Conservation (phyloP, 2,797 vertebrate species). For the Poeciliopsis presidionis region DNA sequence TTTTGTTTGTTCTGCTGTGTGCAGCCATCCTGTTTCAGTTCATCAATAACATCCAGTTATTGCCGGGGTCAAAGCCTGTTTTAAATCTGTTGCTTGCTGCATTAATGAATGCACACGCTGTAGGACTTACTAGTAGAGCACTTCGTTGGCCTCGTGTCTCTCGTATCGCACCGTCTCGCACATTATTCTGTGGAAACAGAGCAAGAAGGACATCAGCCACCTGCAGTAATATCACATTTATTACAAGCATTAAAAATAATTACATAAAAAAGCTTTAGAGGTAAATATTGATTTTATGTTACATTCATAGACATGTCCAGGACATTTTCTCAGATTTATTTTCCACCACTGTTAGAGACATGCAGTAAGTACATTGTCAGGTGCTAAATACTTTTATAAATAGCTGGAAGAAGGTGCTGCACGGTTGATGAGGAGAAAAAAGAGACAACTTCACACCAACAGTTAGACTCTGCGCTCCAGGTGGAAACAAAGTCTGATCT, state of each 20-base stretch:
- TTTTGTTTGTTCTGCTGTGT: background rate
- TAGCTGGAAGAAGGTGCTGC: background rate
- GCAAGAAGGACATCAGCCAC: background rate
- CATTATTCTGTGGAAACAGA: constrained; percentile 88
- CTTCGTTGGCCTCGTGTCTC: constrained; percentile 97
- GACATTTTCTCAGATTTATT: background rate
- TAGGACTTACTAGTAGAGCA: constrained; percentile 96
- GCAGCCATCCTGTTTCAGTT: background rate
- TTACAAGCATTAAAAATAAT: background rate
- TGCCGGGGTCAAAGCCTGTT: background rate
- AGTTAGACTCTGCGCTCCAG: background rate
- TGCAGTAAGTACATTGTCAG: background rate
- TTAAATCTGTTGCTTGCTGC: background rate
- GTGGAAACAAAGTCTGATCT: background rate
- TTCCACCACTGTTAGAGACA: background rate
- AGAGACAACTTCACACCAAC: background rate
- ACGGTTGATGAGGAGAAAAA: background rate
- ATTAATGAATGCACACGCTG: background rate
- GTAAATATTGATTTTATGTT: background rate
- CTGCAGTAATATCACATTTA: background rate
- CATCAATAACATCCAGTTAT: constrained; percentile 38
- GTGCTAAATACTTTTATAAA: background rate
- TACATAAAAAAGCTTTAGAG: background rate
- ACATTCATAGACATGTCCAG: background rate
- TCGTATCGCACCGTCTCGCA: constrained; percentile 98